Conservation (phyloP, 2,113 vertebrate genomes). For the Chionomys nivalis region DNA sequence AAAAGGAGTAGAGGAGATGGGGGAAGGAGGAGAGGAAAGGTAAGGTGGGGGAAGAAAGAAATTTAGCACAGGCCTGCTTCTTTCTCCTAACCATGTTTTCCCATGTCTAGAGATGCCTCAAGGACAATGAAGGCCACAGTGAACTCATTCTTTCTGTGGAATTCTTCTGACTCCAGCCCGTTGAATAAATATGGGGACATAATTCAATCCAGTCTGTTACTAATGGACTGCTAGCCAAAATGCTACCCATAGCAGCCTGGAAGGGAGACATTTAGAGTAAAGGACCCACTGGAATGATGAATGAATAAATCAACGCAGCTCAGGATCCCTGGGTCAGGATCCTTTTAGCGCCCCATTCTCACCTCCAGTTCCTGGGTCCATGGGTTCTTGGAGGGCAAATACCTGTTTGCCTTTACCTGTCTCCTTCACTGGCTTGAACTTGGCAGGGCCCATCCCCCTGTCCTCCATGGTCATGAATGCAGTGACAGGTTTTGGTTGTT, state of each 20-base stretch:
- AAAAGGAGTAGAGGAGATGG: background rate
- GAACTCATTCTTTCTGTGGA: background rate
- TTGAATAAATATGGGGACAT: background rate
- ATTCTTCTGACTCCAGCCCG: background rate
- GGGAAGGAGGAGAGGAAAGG: too few species aligned
- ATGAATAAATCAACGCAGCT: background rate
- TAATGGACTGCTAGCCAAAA: background rate
- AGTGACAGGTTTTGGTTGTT: background rate
- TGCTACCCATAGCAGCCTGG: background rate
- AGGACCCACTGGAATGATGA: background rate
- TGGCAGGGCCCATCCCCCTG: background rate
- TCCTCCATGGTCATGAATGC: background rate
- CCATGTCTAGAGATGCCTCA: background rate
- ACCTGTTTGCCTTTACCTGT: background rate
- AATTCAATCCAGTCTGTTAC: background rate
- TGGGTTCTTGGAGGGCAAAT: background rate
- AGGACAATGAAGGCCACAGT: background rate
- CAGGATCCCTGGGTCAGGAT: background rate
- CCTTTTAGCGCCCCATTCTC: background rate
- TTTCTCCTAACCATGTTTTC: background rate
- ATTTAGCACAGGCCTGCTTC: background rate
- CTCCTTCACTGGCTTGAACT: fast-evolving
- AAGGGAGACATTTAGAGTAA: background rate
- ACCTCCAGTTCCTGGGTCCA: background rate
- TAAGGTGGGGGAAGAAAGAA: background rate